phyloP scores from a whole-genome alignment of 2,888 invertebrate species.

The Chalcosyrphus nemorum region DNA sequence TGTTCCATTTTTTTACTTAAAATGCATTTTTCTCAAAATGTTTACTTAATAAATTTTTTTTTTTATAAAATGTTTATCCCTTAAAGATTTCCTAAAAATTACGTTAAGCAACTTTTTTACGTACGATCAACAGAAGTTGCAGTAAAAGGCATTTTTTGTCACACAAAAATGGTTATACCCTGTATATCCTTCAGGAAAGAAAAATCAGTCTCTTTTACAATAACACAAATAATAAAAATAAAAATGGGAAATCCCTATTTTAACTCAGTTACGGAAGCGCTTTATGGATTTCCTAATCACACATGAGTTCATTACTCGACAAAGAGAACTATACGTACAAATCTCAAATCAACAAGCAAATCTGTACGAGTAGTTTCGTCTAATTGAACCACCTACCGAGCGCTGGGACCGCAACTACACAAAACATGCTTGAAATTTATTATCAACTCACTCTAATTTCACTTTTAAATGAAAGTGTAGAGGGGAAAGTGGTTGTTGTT shows the following conservation, averaged over 20 bases:
- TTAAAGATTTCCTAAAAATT: too few relatives aligned
- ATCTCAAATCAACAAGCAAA: constrained; percentile 25
- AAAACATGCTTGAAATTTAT: constrained; percentile 62
- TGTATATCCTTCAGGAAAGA: too few relatives aligned
- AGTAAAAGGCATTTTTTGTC: too few relatives aligned
- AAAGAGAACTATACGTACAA: constrained; percentile 17
- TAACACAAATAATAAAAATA: too few relatives aligned
- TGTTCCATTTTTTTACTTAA: too few relatives aligned
- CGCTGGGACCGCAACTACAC: background rate
- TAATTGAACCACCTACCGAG: constrained; percentile 24
- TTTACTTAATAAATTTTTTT: too few relatives aligned
- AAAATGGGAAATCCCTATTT: constrained; percentile 26
- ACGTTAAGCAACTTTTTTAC: too few relatives aligned
- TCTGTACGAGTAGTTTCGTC: constrained; percentile 21
- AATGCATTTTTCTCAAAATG: too few relatives aligned
- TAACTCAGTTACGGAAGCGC: constrained; percentile 38
- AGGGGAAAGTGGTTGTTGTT: constrained; percentile 57
- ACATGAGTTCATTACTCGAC: constrained; percentile 15
- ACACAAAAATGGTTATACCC: too few relatives aligned
- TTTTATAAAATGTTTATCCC: too few relatives aligned
- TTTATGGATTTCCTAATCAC: constrained; percentile 44
- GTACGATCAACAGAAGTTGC: too few relatives aligned
- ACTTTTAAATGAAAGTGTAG: constrained; percentile 64
- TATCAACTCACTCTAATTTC: constrained; percentile 67
- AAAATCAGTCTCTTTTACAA: too few relatives aligned